Percentiles rank a stretch among this genome's conserved stretches.
Evolutionary conservation across 2,797 vertebrate species (phyloP).

Genomic region (Monodelphis domestica): DNA sequence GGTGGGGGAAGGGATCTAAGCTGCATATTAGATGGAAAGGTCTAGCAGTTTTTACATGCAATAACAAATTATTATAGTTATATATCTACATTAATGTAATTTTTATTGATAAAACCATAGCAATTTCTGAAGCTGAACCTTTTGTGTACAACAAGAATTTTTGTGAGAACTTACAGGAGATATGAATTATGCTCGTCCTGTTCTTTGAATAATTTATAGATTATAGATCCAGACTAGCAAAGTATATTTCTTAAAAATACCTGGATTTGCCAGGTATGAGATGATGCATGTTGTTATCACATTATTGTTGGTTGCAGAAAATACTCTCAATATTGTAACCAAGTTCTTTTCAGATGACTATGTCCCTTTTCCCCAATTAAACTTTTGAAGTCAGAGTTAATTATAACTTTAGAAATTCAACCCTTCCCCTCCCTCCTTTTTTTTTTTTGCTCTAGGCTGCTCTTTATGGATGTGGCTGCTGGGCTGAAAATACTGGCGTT

Average conservation of each 20-base stretch:
- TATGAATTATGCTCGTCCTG: conserved; percentile 35
- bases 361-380: conserved; percentile 9
- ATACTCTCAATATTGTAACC: conserved; percentile 9
- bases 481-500: conserved; percentile 97
- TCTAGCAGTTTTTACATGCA: neutral
- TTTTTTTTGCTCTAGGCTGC: conserved; percentile 90
- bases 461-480: conserved; percentile 99
- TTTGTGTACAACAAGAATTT: neutral
- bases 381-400: conserved; percentile 50
- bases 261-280: neutral
- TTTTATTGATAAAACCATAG: neutral
- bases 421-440: conserved; percentile 18
- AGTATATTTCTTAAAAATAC: conserved; percentile 4
- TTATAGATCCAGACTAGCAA: conserved; percentile 12
- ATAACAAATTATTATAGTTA: neutral
- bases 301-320: neutral
- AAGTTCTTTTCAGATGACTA: conserved; percentile 29
- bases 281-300: neutral
- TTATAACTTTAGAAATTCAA: conserved; percentile 31
- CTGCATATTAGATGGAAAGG: neutral
- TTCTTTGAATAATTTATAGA: conserved; percentile 42
- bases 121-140: neutral
- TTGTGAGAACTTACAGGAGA: neutral
- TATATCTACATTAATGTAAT: neutral
- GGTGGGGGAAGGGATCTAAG: neutral